These are phyloP conservation scores for Drosophila atroscutellata DNA, from an alignment of 2,888 invertebrate genomes.

Conservation along the genomic window DNA sequence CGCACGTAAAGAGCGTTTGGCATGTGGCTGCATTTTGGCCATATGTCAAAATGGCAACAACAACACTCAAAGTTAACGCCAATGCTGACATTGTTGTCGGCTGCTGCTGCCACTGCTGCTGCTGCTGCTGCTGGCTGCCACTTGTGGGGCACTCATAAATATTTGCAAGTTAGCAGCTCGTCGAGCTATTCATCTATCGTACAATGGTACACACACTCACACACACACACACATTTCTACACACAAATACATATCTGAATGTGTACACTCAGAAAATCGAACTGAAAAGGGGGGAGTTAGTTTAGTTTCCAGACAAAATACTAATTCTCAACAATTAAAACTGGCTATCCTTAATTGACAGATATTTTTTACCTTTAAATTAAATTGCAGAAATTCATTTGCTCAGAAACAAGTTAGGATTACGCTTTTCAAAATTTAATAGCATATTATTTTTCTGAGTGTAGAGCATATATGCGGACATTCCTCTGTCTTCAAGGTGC, in stretches of 20 bases:
- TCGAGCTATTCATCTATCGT: constrained; percentile 79
- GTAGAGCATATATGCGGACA: constrained; percentile 25
- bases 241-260: background rate
- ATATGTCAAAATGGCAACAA: constrained; percentile 80
- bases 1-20: constrained; percentile 62
- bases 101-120: constrained; percentile 28
- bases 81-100: constrained; percentile 66
- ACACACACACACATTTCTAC: constrained; percentile 5
- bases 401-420: background rate
- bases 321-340: background rate
- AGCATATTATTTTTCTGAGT: background rate
- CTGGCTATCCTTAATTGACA: background rate
- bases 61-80: constrained; percentile 71
- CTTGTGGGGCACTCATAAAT: constrained; percentile 80
- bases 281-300: background rate
- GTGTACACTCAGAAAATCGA: background rate
- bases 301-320: background rate
- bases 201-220: constrained; percentile 49
- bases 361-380: background rate
- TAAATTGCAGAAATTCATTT: background rate
- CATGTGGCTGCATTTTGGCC: constrained; percentile 79
- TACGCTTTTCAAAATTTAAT: background rate
- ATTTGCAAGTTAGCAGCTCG: constrained; percentile 82
- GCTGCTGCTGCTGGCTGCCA: constrained; percentile 55
- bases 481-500: constrained; percentile 68